Conservation (phyloP, 2,888 invertebrate genomes). For the Drosophila helvetica region DNA sequence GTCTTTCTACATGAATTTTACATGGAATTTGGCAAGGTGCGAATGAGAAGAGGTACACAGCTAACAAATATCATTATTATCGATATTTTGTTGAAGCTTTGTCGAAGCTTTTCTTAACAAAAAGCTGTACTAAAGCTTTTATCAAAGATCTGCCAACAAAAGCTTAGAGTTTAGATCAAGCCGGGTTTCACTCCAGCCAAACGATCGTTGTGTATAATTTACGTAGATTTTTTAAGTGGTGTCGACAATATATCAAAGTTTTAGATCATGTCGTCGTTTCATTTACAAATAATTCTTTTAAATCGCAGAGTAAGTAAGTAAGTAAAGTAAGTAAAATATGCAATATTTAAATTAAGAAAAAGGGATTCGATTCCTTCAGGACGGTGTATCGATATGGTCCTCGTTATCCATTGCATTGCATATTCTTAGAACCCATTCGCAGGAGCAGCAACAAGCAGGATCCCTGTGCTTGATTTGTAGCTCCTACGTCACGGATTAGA, state of each 20-base stretch:
- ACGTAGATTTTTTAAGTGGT: background rate
- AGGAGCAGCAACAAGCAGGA: too few species aligned
- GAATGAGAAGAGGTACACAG: background rate
- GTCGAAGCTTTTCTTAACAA: background rate
- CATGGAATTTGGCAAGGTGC: background rate
- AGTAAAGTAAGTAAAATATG: too few species aligned
- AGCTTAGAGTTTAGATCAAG: background rate
- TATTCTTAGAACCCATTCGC: too few species aligned
- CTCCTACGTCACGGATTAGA: background rate
- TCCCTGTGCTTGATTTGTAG: too few species aligned
- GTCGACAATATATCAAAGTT: too few species aligned
- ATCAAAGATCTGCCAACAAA: background rate
- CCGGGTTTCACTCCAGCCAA: background rate
- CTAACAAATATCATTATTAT: background rate
- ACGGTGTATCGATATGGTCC: too few species aligned
- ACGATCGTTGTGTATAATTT: background rate
- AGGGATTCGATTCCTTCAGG: too few species aligned
- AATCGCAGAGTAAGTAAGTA: too few species aligned
- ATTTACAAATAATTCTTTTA: too few species aligned
- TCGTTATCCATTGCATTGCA: too few species aligned
- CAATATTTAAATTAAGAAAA: too few species aligned
- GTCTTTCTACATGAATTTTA: background rate
- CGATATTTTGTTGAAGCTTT: background rate
- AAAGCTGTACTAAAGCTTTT: background rate
- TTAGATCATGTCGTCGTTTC: too few species aligned